phyloP scores from a whole-genome alignment of 2,797 vertebrate species.

The Leuciscus waleckii region DNA sequence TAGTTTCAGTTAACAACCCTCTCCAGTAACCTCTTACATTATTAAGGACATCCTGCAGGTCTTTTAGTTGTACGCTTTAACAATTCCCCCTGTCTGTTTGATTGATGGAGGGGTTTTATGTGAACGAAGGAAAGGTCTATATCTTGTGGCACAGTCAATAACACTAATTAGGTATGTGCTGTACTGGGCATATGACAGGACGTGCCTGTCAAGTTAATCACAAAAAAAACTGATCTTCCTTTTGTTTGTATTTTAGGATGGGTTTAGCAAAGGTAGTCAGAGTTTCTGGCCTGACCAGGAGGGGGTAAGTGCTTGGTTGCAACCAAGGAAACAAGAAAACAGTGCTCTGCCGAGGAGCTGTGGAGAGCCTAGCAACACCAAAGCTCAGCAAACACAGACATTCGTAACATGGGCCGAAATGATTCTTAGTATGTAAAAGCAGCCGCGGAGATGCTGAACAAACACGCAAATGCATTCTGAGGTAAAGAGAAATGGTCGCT shows the following conservation, averaged over 20 bases:
- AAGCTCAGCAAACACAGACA: conserved; percentile 65
- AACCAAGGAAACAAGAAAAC: conserved; percentile 78
- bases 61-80: background rate
- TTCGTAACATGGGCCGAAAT: conserved; percentile 38
- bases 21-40: background rate
- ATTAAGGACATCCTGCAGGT: conserved; percentile 1
- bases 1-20: background rate
- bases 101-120: conserved; percentile 31
- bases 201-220: conserved; percentile 20
- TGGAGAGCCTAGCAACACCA: conserved; percentile 70
- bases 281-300: conserved; percentile 48
- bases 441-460: conserved; percentile 31
- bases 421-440: conserved; percentile 42
- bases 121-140: conserved; percentile 41
- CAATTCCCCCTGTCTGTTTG: conserved; percentile 33
- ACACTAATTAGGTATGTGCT: conserved; percentile 32
- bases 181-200: conserved; percentile 41
- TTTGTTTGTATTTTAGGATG: conserved; percentile 54
- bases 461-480: conserved; percentile 33
- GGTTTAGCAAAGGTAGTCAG: conserved; percentile 53
- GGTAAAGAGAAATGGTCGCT: conserved; percentile 8
- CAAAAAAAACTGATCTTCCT: conserved; percentile 23
- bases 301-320: conserved; percentile 65
- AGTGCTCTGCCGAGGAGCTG: conserved; percentile 62
- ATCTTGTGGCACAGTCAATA: conserved; percentile 46